Evolutionary conservation across 2,113 vertebrate species (phyloP), one percentile per base, ranked within the genome.

Genomic region (Platysternon megacephalum): DNA sequence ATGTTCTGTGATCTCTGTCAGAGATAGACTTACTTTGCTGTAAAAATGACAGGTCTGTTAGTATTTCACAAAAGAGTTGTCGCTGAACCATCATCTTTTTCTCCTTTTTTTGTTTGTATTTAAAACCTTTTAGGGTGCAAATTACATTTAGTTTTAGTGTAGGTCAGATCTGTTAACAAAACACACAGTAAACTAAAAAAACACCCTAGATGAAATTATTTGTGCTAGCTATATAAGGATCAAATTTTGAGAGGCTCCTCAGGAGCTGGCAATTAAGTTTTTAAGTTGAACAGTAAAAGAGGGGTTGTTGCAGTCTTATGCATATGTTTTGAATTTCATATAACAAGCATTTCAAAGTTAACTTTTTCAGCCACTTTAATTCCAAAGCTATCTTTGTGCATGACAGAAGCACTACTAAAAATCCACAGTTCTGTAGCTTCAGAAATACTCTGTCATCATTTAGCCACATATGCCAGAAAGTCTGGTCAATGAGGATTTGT

Each of bases 381-480:
- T 78, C 9, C 65, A 46, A n/a, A 94, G n/a, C 35, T 86, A 42
- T 90, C 6, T 14, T 93, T 82, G n/a, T 24, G 42, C 55, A 29
- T 26, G 35, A 68, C 48, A 90, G 49, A 49, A 56, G 51, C 68
- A 35, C 11, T 52, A 52, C 17, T 85, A 56, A 22, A 93, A 74
- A 9, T 52, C 42, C 35, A 84, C 42, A 1, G 53, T 58, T 58
- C 28, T 14, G 28, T 58, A 58, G 56, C 56, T 58, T 58, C 28
- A 29, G 56, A 58, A 12, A 3, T 89, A 26, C 8, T 61, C 24
- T 90, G 80, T 90, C 29, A 48, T 2, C 1, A 48, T 0, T 81
- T 72, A 91, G 61, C 16, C 49, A 28, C 0, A 1, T 93, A 86
- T 28, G 74, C 1, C 1, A 86, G 42, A 55, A 42, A 56, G 82